Percentiles rank a stretch among this genome's conserved stretches.
Evolutionary conservation across 2,113 vertebrate species (phyloP).

Genomic region (Seriola quinqueradiata): DNA sequence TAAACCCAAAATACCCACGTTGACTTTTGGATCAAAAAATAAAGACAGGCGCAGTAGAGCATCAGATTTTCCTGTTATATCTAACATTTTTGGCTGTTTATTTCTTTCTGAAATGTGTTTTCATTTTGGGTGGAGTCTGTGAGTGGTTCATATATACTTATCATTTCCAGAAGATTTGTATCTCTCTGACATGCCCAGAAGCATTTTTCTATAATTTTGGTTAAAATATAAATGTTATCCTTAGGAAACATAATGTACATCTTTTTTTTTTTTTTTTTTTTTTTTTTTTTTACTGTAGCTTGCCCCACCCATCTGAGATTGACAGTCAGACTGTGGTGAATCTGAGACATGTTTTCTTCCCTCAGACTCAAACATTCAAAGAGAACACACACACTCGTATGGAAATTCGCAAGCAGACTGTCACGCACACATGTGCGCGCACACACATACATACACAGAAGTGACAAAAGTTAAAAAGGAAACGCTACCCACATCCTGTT

Average conservation of each 20-base stretch:
- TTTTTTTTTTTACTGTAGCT: neutral
- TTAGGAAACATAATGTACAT: conserved; percentile 16
- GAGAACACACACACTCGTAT: conserved; percentile 7
- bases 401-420: conserved; percentile 38
- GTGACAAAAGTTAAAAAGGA: conserved; percentile 35
- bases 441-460: conserved; percentile 15
- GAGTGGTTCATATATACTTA: conserved; percentile 14
- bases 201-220: conserved; percentile 23
- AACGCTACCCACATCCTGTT: conserved; percentile 50
- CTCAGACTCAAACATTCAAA: conserved; percentile 10
- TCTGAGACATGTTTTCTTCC: conserved; percentile 1
- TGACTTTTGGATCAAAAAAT: conserved; percentile 15
- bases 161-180: conserved; percentile 43
- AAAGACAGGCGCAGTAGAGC: neutral
- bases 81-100: neutral
- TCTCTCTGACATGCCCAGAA: conserved; percentile 35
- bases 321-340: conserved; percentile 28
- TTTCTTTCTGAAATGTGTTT: conserved; percentile 32
- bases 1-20: conserved; percentile 4
- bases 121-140: conserved; percentile 39
- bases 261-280: neutral
- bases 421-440: conserved; percentile 5
- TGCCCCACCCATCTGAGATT: conserved; percentile 37
- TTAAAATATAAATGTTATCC: conserved; percentile 31
- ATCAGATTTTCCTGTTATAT: conserved; percentile 7